Evolutionary conservation across 2,113 vertebrate genomes (phyloP), one percentile per base, ranked within the genome.

Genomic region (Cryptomyrus ogoouensis): DNA sequence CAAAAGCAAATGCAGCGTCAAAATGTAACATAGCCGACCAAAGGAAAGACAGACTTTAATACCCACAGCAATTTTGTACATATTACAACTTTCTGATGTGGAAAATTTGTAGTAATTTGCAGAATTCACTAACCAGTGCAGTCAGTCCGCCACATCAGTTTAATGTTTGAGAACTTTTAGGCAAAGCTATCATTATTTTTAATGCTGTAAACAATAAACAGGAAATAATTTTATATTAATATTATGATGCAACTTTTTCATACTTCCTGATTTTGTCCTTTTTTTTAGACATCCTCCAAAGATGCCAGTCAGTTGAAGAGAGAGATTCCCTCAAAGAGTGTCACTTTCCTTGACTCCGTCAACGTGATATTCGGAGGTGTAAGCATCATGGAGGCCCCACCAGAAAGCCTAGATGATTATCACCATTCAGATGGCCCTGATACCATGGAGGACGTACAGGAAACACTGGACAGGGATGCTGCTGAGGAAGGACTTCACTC

Each of bases 401-500:
- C 89, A 87, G 96, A 97, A 92, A 96, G 91, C 92, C 90, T 94
- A 86, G 93, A 96, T 50, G 94, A 94, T 90, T 96, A 95, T 90
- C 94, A 95, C 91, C 93, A 94, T 0, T 66, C 94, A 90, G 89
- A 92, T 92, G 94, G 94, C 19, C 96, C 96, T 89, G 97, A 96
- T 93, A 95, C 95, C 90, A 92, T 96, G 90, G 95, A 96, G 88
- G 95, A 96, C 62, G 96, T 94, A 90, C 95, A 95, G 0, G 97
- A 97, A 90, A 95, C 95, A 70, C 93, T 97, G 90, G 97, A 99
- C 91, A 97, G 95, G 15, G 98, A 99, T 39, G 97, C 97, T 91
- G 96, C 97, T 92, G 94, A 97, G 96, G 98, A 99, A 95, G 99
- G 98, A 92, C 95, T 95, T 21, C 99, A 99, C 94, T 93, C 99